Conservation (phyloP, 37 sponge, comb jelly and placozoan species). For the Axinella damicornis region DNA sequence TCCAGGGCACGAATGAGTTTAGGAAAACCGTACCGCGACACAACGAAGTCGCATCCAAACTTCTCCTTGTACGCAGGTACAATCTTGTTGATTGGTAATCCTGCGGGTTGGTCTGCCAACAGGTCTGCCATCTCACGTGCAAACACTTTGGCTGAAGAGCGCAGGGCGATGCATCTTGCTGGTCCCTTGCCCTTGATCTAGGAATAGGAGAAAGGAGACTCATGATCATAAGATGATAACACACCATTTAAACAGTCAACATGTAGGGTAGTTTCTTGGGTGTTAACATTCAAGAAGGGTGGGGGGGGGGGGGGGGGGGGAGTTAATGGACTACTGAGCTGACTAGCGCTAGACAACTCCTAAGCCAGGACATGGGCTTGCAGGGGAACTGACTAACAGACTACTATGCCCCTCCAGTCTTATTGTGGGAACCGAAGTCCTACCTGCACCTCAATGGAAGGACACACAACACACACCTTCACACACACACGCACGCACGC, state of each 20-base stretch:
- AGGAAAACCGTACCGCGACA: constrained; percentile 37
- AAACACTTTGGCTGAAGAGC: constrained; percentile 33
- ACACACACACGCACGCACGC: constrained; percentile 7
- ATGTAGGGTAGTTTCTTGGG: no score
- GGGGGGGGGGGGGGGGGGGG: no score
- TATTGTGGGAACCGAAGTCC: no score
- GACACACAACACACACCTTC: background rate
- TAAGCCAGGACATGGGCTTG: no score
- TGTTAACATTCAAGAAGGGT: no score
- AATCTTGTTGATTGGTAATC: constrained; percentile 52
- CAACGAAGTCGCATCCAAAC: constrained; percentile 28
- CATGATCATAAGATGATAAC: background rate
- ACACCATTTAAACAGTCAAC: background rate
- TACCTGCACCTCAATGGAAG: no score
- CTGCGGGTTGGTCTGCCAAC: constrained; percentile 41
- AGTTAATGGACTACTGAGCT: no score
- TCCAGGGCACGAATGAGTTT: constrained; percentile 60
- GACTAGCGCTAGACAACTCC: no score
- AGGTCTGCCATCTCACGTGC: constrained; percentile 58
- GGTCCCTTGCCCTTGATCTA: constrained; percentile 64
- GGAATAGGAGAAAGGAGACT: no score
- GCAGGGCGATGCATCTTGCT: constrained; percentile 16
- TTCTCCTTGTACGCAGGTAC: constrained; percentile 56
- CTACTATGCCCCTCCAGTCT: no score
- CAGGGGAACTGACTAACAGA: no score